Conservation (phyloP, 1,140 invertebrate species). For the Parasteatoda tepidariorum region DNA sequence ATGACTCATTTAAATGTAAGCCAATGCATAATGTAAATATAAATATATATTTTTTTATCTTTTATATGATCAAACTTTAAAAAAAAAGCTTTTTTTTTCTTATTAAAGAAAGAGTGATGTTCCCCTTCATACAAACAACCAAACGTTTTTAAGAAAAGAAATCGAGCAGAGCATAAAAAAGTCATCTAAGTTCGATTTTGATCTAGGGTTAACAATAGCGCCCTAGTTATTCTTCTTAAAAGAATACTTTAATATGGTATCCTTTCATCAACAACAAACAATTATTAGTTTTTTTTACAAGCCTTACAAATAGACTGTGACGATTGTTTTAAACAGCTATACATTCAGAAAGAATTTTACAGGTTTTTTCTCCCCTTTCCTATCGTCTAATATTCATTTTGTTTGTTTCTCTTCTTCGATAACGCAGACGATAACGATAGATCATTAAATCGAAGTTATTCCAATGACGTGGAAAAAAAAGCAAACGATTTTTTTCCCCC, state of each 20-base stretch:
- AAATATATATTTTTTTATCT: too few relatives aligned
- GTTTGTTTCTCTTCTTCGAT: constrained; percentile 1
- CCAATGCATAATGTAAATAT: too few relatives aligned
- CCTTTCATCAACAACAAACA: constrained; percentile 20
- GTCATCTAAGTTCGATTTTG: background rate
- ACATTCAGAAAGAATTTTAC: constrained; percentile 10
- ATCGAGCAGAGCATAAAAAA: background rate
- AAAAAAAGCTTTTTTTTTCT: too few relatives aligned
- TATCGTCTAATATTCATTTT: constrained; percentile 34
- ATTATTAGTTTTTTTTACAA: constrained; percentile 15
- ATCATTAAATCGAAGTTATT: constrained; percentile 31
- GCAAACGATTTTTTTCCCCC: too few relatives aligned
- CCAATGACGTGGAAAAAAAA: too few relatives aligned
- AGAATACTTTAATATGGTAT: constrained; percentile 51
- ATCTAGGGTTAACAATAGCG: constrained; percentile 10
- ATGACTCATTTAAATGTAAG: too few relatives aligned
- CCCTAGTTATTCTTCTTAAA: constrained; percentile 36
- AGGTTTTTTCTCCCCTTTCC: background rate
- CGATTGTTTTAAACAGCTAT: constrained; percentile 15
- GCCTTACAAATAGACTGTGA: constrained; percentile 42
- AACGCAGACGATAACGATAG: background rate
- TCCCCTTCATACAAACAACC: too few relatives aligned
- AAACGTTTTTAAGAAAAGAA: too few relatives aligned
- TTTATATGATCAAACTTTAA: too few relatives aligned
- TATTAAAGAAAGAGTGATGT: too few relatives aligned